Evolutionary conservation across 1,140 invertebrate species (phyloP).

Genomic region (Calosoma granatense): DNA sequence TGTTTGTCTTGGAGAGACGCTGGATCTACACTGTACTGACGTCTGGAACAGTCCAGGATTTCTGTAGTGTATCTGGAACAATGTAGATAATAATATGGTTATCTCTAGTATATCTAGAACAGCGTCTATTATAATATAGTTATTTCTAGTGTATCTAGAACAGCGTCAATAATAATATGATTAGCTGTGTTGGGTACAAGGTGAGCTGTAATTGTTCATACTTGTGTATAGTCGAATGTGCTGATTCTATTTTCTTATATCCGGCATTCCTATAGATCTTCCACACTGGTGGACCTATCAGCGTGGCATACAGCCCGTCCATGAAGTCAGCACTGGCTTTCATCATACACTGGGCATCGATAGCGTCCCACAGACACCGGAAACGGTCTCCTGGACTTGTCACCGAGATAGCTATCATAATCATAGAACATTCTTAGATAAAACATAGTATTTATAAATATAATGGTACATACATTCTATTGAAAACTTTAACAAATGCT

Average conservation of each 20-base stretch:
- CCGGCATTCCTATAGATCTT: slow-evolving; percentile 30
- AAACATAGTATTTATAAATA: background rate
- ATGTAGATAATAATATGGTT: too few species aligned
- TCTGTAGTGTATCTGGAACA: slow-evolving; percentile 17
- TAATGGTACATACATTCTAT: slow-evolving; percentile 31
- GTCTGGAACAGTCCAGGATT: slow-evolving; percentile 17
- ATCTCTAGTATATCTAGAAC: too few species aligned
- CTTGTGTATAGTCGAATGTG: slow-evolving; percentile 26
- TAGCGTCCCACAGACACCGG: slow-evolving; percentile 21
- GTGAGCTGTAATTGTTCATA: too few species aligned
- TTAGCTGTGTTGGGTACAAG: too few species aligned
- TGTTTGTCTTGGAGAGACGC: slow-evolving; percentile 18
- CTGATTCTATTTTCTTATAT: slow-evolving; percentile 29
- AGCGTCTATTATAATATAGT: too few species aligned
- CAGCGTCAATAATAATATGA: too few species aligned
- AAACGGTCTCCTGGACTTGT: slow-evolving; percentile 29
- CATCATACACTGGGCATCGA: slow-evolving; percentile 21
- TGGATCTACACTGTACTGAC: slow-evolving; percentile 16
- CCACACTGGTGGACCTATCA: slow-evolving; percentile 33
- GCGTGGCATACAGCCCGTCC: slow-evolving; percentile 32
- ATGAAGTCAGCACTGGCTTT: slow-evolving; percentile 32
- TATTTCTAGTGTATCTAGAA: too few species aligned
- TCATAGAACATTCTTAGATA: background rate
- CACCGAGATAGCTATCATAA: slow-evolving; percentile 31
- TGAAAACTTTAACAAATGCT: slow-evolving; percentile 29